Conservation (phyloP, 2,888 invertebrate genomes). For the Napeogenes sylphis region DNA sequence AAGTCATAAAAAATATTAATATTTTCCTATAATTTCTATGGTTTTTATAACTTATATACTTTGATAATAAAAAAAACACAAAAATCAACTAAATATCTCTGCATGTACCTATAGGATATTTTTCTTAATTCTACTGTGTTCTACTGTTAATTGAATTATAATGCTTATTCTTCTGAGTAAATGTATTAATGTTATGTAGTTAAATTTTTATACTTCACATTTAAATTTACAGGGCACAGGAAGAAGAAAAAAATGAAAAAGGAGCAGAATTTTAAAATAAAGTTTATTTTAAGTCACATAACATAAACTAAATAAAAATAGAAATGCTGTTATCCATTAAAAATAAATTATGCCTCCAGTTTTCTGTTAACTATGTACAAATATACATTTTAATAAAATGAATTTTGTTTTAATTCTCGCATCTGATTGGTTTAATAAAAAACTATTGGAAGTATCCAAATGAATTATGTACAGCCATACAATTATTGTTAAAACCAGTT, state of each 20-base stretch:
- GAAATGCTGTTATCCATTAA: slow-evolving; percentile 51
- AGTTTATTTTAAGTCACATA: slow-evolving; percentile 55
- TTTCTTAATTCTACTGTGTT: no score
- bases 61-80: no score
- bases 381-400: slow-evolving; percentile 56
- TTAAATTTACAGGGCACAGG: slow-evolving; percentile 49
- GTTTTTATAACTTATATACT: no score
- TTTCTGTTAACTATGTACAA: slow-evolving; percentile 66
- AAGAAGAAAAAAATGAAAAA: slow-evolving; percentile 31
- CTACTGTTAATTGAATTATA: no score
- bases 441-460: slow-evolving; percentile 4
- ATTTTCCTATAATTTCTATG: no score
- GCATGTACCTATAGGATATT: no score
- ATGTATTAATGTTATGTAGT: neutral
- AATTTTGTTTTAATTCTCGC: slow-evolving; percentile 30
- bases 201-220: slow-evolving; percentile 8
- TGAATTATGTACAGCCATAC: neutral
- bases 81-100: no score
- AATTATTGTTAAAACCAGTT: neutral
- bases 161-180: no score
- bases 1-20: no score
- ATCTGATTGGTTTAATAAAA: slow-evolving; percentile 42
- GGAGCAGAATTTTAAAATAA: slow-evolving; percentile 43
- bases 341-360: slow-evolving; percentile 69
- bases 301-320: slow-evolving; percentile 57